These are phyloP conservation scores for Tyto alba DNA, from an alignment of 2,113 vertebrate species.

Conservation along the genomic window DNA sequence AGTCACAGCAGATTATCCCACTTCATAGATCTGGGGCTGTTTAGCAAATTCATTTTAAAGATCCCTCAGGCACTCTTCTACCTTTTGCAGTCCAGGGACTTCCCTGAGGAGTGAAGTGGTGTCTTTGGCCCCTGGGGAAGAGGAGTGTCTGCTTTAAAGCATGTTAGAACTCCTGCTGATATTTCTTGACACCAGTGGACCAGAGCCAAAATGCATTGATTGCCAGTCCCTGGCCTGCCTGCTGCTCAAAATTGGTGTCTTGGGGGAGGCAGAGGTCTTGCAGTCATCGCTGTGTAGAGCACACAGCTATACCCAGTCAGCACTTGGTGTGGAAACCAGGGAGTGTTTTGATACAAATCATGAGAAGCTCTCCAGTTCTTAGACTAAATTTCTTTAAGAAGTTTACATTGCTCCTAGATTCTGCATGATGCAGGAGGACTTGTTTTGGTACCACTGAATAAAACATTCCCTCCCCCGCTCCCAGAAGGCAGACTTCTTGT, in stretches of 20 bases:
- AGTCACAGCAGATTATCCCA: not conserved
- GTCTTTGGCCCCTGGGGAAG: not conserved
- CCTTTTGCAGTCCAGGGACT: not conserved
- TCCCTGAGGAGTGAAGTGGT: not conserved
- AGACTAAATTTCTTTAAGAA: not conserved
- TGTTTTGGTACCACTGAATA: not conserved
- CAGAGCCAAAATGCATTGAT: not conserved
- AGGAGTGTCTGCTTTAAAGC: not conserved
- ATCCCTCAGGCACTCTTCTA: not conserved
- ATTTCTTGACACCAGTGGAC: not conserved
- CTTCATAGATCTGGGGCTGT: not conserved
- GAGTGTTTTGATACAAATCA: not conserved
- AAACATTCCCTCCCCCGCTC: accelerated
- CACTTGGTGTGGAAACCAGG: too few relatives aligned
- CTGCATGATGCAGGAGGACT: not conserved
- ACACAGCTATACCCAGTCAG: not conserved
- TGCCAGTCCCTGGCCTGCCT: not conserved
- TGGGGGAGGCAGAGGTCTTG: not conserved
- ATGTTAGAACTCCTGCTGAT: not conserved
- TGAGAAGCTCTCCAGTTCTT: not conserved
- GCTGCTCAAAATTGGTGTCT: not conserved
- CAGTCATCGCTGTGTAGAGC: not conserved
- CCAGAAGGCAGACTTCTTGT: not conserved
- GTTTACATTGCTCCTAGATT: not conserved
- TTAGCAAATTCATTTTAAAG: not conserved